phyloP scores from a whole-genome alignment of 2,797 vertebrate genomes.

The Acanthiza pusilla region DNA sequence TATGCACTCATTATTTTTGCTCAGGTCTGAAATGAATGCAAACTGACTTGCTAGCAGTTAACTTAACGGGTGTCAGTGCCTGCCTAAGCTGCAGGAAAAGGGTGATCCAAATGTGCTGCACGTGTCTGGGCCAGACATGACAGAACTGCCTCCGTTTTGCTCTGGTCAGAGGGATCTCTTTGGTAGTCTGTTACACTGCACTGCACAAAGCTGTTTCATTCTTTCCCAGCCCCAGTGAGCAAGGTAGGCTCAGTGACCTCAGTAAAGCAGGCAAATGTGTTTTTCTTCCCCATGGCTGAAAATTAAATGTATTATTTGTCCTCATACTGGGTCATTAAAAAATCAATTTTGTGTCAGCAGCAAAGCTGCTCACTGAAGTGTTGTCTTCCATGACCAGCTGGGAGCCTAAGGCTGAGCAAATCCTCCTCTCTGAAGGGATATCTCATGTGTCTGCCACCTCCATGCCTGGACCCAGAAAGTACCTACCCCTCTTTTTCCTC shows the following conservation, averaged over 20 bases:
- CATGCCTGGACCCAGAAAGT: neutral
- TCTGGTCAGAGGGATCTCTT: neutral
- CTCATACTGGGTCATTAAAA: neutral
- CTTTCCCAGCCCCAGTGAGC: neutral
- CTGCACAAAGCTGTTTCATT: neutral
- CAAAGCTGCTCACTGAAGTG: neutral
- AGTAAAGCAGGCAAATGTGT: neutral
- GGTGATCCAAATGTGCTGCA: neutral
- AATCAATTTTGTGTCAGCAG: neutral
- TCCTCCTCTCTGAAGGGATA: neutral
- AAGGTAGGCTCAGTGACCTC: neutral
- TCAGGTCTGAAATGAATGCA: neutral
- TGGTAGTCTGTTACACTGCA: neutral
- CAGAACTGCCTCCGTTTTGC: neutral
- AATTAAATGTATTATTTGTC: neutral
- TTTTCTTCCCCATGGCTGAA: neutral
- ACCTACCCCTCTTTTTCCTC: neutral
- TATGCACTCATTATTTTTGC: neutral
- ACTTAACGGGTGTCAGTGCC: neutral
- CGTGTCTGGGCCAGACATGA: neutral
- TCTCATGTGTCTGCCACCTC: neutral
- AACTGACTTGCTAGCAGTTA: neutral
- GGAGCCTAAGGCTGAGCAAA: neutral
- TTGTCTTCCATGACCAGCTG: neutral
- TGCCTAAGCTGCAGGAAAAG: neutral